Evolutionary conservation across 1,140 invertebrate species (phyloP), one percentile per base, ranked within the genome.

Genomic region (Bradysia coprophila): DNA sequence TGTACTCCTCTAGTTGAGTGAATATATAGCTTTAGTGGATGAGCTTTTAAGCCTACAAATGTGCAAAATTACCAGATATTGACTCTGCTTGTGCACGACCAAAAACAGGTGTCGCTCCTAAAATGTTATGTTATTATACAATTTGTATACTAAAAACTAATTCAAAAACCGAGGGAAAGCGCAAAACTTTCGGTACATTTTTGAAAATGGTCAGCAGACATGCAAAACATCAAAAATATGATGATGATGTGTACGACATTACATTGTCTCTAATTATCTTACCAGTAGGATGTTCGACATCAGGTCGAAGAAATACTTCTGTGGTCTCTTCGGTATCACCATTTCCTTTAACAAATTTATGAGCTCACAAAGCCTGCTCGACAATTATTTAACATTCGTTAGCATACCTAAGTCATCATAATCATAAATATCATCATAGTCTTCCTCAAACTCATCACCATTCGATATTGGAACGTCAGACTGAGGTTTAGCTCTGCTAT

Each of bases 221-320:
- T 10, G 41, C 16, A 15, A 13, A 49, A 43, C 16, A 43, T 42
- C 13, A 9, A 44, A 42, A 28, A 21, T 44, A 41, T n/a, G 19
- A 32, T 36, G 10, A 36, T 28, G 23, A 21, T 23, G 28, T 15
- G 13, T 24, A n/a, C n/a, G n/a, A n/a, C n/a, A n/a, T n/a, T n/a
- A n/a, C 28, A 28, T 13, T 43, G 10, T 28, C 24, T 6, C 16
- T 43, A 2, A 37, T 34, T 36, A 36, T 39, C 43, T 41, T 24
- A 45, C 47, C 48, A 34, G 55, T 50, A 8, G 54, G 50, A 23
- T 48, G 19, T 45, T 59, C 55, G 42, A 56, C 48, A 4, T 51
- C 49, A 5, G 56, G 53, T 49, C 57, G 53, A 21, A 22, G 13
- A 32, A 46, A 51, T 5, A 46, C 47, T 42, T 46, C 32, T 15